phyloP scores from a whole-genome alignment of 2,113 vertebrate species.

The Rhodinocichla rosea region DNA sequence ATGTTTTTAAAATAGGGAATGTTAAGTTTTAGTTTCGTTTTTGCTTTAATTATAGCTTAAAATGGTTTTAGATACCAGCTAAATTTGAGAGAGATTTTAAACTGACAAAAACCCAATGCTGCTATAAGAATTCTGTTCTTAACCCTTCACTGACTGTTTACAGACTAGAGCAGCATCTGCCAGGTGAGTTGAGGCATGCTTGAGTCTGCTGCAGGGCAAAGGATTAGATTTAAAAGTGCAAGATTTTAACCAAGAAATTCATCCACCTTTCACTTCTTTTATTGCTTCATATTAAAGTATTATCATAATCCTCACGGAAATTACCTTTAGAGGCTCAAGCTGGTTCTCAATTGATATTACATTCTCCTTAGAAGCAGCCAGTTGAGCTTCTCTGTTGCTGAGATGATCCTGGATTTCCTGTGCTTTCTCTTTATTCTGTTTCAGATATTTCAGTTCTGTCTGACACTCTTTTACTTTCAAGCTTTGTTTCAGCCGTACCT shows the following conservation, averaged over 20 bases:
- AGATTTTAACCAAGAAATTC: neutral
- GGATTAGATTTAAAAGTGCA: neutral
- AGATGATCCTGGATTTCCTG: conserved; percentile 85
- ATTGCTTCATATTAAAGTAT: neutral
- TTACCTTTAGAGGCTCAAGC: conserved; percentile 90
- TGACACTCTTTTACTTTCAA: conserved; percentile 85
- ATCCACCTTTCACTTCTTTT: neutral
- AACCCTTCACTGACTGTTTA: neutral
- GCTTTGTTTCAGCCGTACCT: conserved; percentile 84
- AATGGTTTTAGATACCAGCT: neutral
- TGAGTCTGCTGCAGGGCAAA: neutral
- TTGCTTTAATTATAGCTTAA: neutral
- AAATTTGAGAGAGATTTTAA: neutral
- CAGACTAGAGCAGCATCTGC: neutral
- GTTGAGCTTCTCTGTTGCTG: conserved; percentile 82
- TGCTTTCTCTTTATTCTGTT: conserved; percentile 94
- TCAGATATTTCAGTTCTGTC: conserved; percentile 88
- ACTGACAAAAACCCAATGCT: accelerated
- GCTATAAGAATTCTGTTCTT: neutral
- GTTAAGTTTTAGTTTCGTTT: neutral
- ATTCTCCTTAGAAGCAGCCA: conserved; percentile 85
- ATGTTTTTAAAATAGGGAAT: accelerated
- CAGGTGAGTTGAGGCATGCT: neutral
- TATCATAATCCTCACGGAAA: neutral
- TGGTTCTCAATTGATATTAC: conserved; percentile 84